phyloP scores from a whole-genome alignment of 2,888 invertebrate genomes.

The Vesta saturnalis region DNA sequence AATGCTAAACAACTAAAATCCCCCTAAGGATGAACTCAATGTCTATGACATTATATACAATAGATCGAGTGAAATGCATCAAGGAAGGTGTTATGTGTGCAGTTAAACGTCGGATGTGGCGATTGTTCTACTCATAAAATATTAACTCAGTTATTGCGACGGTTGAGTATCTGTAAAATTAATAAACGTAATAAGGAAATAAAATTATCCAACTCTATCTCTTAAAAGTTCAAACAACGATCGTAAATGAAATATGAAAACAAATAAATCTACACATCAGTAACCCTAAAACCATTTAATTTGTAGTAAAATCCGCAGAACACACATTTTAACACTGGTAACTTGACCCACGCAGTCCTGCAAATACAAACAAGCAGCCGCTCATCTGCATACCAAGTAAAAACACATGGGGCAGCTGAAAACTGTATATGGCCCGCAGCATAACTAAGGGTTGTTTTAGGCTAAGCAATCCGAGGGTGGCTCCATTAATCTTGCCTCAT shows the following conservation, averaged over 20 bases:
- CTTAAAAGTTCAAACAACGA: constrained; percentile 23
- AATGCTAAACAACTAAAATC: constrained; percentile 8
- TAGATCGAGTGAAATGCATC: constrained; percentile 6
- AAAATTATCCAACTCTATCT: constrained; percentile 21
- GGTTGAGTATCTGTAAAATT: background rate
- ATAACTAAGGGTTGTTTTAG: constrained; percentile 61
- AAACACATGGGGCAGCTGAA: constrained; percentile 42
- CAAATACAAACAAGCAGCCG: constrained; percentile 44
- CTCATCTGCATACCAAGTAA: constrained; percentile 46
- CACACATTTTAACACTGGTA: constrained; percentile 45
- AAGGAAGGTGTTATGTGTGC: background rate
- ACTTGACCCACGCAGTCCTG: constrained; percentile 45
- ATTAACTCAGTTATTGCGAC: background rate
- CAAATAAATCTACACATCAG: constrained; percentile 41
- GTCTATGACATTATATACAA: constrained; percentile 9
- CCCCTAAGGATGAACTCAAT: background rate
- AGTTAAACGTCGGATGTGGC: background rate
- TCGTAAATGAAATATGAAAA: constrained; percentile 36
- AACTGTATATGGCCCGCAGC: constrained; percentile 52
- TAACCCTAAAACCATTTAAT: constrained; percentile 40
- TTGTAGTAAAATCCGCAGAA: constrained; percentile 43
- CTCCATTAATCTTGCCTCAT: constrained; percentile 63
- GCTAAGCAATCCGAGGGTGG: constrained; percentile 58
- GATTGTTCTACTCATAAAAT: background rate
- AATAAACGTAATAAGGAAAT: constrained; percentile 16